Conservation (phyloP, 2,888 invertebrate species). For the Nasonovia ribisnigri region DNA sequence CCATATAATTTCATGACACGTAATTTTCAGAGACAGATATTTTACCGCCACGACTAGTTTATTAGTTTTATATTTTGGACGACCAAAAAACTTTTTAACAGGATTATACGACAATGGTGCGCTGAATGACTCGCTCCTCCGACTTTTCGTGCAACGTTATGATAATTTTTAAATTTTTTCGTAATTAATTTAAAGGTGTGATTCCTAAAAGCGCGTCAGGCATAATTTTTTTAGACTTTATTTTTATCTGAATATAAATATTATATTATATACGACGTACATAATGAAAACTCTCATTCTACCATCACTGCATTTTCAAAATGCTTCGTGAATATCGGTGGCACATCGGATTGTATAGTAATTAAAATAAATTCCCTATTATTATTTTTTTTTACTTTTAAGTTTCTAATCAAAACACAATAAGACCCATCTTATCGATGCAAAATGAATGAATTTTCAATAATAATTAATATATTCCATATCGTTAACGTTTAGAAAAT, state of each 20-base stretch:
- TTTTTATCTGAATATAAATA: not conserved
- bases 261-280: not conserved
- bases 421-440: not conserved
- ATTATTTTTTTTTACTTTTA: not conserved
- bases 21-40: conserved; percentile 12
- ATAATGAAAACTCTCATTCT: not conserved
- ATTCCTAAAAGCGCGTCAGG: not conserved
- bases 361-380: not conserved
- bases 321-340: not conserved
- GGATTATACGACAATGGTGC: not conserved
- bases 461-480: not conserved
- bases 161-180: not conserved
- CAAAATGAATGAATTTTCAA: not conserved
- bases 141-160: not conserved
- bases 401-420: not conserved
- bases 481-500: not conserved
- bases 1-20: conserved; percentile 11
- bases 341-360: not conserved
- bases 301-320: not conserved
- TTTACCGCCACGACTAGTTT: not conserved
- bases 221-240: not conserved
- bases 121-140: not conserved
- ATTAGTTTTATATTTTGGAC: not conserved
- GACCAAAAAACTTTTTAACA: not conserved
- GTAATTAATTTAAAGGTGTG: not conserved